Evolutionary conservation across 2,888 invertebrate genomes (phyloP).

Genomic region (Ophonus ardosiacus): DNA sequence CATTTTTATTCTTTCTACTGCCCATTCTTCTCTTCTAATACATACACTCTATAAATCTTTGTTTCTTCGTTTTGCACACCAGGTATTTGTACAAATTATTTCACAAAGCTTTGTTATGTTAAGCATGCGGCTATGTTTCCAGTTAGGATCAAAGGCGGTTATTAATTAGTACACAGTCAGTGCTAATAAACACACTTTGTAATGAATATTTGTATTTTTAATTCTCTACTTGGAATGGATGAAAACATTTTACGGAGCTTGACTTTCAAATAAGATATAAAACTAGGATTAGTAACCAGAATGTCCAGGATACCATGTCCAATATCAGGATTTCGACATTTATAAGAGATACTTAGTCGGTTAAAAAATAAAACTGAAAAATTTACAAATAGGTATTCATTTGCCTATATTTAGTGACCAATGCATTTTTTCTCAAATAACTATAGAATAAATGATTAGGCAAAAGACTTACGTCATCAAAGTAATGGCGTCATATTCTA

Average conservation of each 20-base stretch:
- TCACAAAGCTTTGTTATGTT: slow-evolving; percentile 9
- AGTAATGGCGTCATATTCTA: too few species aligned
- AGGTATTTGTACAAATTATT: slow-evolving; percentile 25
- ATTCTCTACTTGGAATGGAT: background rate
- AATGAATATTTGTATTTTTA: background rate
- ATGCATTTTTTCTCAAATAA: too few species aligned
- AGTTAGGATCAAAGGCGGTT: background rate
- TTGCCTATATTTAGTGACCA: too few species aligned
- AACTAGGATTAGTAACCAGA: too few species aligned
- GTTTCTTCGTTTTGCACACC: background rate
- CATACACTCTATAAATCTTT: slow-evolving; percentile 14
- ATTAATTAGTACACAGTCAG: background rate
- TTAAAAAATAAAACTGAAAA: too few species aligned
- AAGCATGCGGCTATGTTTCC: background rate
- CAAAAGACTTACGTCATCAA: too few species aligned
- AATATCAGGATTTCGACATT: too few species aligned
- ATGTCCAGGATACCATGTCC: too few species aligned
- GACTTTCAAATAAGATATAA: too few species aligned
- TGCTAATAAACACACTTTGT: background rate
- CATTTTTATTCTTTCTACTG: slow-evolving; percentile 7
- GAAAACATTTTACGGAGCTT: background rate
- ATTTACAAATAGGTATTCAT: too few species aligned
- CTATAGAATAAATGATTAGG: too few species aligned
- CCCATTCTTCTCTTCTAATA: background rate
- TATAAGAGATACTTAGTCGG: too few species aligned